Base-by-base conservation (phyloP, 2,888 invertebrate species). In the Netelia inedita region DNA sequence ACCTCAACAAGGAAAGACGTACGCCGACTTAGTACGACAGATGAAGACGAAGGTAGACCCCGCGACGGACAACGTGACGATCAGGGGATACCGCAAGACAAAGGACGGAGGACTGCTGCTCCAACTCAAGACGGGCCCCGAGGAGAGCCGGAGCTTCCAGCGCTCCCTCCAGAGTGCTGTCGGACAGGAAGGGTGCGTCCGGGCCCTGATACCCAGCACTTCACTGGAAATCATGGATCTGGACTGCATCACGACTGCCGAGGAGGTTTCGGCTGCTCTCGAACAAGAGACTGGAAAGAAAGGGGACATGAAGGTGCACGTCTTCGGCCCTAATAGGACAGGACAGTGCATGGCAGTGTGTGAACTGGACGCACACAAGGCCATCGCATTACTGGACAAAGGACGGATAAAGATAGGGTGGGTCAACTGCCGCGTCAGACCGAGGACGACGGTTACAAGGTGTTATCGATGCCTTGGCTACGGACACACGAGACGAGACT, bases 321-420 rank as follows among this genome's bases (percentile, higher is more conserved):
- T 28, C 28, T 65, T 75, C 43, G 80, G 46, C 63, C 75, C 75
- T 10, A 83, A 83, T 59, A 28, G 63, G 1, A 19, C 19, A 21
- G 65, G 63, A 35, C 71, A 75, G 57, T 71, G 43, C 71, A 75
- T 83, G 75, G 83, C 75, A 3, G 83, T 81, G 0, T 80, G 80
- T 11, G 71, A 83, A 10, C 71, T 80, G 10, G 71, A 80, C n/a
- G 41, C 41, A 23, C 19, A 21, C 19, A 76, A 11, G 6, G 83
- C 80, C 14, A 46, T 6, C 2, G 53, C 28, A n/a, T 55, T 80
- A 46, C 68, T 80, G 23, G 16, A 35, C 10, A 14, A 65, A 14
- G 80, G 63, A 9, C 74, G 75, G 65, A 57, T 79, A 46, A 53
- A 43, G 23, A 61, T 83, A 2, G 55, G 78, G 8, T 57, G 41